phyloP scores from a whole-genome alignment of 2,797 vertebrate genomes.

The Pangasius djambal region DNA sequence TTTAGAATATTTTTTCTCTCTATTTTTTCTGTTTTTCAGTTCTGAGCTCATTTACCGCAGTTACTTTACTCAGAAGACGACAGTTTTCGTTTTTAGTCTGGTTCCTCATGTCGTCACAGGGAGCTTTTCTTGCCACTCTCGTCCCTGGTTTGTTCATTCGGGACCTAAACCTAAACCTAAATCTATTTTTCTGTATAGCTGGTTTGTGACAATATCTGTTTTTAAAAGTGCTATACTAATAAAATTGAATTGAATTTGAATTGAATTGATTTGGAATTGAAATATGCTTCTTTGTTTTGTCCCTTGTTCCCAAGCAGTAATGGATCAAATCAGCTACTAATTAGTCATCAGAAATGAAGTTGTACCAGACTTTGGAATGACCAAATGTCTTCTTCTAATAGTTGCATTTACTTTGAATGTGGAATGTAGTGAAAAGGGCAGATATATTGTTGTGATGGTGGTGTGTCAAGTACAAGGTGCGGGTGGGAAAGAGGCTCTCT shows the following conservation, averaged over 20 bases:
- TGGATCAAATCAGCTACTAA: neutral
- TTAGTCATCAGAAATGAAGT: neutral
- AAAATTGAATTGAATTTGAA: no score
- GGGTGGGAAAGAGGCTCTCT: constrained; percentile 52
- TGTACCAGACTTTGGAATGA: neutral
- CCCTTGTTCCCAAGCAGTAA: neutral
- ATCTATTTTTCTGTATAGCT: neutral
- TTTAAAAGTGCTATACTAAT: neutral
- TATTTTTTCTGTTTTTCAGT: neutral
- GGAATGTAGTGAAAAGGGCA: neutral
- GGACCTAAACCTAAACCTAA: neutral
- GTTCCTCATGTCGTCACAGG: neutral
- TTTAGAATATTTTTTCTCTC: neutral
- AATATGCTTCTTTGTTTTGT: neutral
- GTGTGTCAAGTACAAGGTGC: constrained; percentile 44
- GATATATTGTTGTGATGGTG: constrained; percentile 60
- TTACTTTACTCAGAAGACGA: neutral
- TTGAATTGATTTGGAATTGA: neutral
- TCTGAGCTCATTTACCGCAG: neutral
- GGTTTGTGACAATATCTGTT: neutral
- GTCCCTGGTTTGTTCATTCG: neutral
- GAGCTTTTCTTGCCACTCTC: neutral
- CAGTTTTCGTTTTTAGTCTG: neutral
- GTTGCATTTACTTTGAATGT: neutral
- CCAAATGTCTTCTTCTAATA: neutral